Base-by-base conservation (phyloP, 2,113 vertebrate species). In the Vombatus ursinus region DNA sequence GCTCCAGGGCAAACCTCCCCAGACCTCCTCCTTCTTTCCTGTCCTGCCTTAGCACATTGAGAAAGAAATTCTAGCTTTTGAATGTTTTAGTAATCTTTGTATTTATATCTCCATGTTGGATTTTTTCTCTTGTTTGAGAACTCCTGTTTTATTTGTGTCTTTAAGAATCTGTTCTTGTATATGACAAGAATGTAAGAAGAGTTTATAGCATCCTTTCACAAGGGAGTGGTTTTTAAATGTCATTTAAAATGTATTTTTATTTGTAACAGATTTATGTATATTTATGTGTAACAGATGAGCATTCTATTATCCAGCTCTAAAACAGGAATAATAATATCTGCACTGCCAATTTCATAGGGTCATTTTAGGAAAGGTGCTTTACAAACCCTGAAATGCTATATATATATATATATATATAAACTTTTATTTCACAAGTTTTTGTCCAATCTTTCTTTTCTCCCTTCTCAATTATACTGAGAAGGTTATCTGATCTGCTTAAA, bases 171-270 rank as follows among this genome's bases (percentile, higher is more conserved):
- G 98, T 98, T 98, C 97, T 98, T 97, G 96, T 97, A 98, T 97
- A 97, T 98, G 96, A 92, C 92, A 95, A 94, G 95, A 97, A 96
- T 51, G 95, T 98, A 98, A 97, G 97, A 97, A 97, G 96, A 97
- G 97, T 98, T 98, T 98, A 93, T 96, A 95, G 98, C 92, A 53
- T 98, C 98, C 98, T 98, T 98, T 98, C 57, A 50, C 98, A 90
- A 97, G 98, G 98, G 98, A 98, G 96, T 98, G 97, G 98, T 99
- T 99, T 99, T 99, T 98, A 99, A 99, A 98, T 98, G n/a, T 98
- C 98, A 96, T 98, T 98, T 97, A 95, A 98, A 98, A 98, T 96
- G 95, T 98, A 97, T 98, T 97, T 98, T 98, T 98, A 98, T 99
- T 98, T 77, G 37, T 77, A 19, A n/a, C 14, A n/a, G 4, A 77